Evolutionary conservation across 2,797 vertebrate genomes (phyloP).

Genomic region (Dendrocincla tyrannina): DNA sequence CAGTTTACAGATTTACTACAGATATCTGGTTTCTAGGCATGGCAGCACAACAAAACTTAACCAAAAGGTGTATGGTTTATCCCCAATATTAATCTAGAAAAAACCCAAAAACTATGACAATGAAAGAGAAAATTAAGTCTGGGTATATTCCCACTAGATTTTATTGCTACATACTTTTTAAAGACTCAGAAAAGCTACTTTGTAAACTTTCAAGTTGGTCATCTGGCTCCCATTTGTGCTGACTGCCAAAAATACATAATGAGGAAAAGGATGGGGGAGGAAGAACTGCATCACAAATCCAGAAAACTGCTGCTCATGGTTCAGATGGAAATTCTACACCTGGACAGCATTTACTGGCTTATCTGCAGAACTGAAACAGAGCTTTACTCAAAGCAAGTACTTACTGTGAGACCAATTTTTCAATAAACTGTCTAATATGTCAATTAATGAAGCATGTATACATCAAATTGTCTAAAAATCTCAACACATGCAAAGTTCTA

Average conservation of each 20-base stretch:
- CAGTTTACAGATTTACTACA: background rate
- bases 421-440: background rate
- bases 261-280: background rate
- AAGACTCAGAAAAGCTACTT: slow-evolving; percentile 2
- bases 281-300: background rate
- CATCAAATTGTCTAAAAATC: background rate
- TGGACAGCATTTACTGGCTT: background rate
- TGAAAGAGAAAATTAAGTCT: background rate
- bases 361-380: background rate
- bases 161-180: background rate
- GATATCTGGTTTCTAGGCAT: background rate
- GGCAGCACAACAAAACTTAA: background rate
- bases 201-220: background rate
- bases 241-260: slow-evolving; percentile 4
- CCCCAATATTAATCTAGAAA: background rate
- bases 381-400: background rate
- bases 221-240: slow-evolving; percentile 55
- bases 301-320: background rate
- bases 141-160: background rate
- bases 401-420: background rate
- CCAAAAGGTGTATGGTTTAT: background rate
- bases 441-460: background rate
- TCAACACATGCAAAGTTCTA: background rate
- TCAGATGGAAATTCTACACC: slow-evolving; percentile 12
- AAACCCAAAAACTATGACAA: background rate